phyloP scores from a whole-genome alignment of 2,113 vertebrate species.

The Misgurnus anguillicaudatus region DNA sequence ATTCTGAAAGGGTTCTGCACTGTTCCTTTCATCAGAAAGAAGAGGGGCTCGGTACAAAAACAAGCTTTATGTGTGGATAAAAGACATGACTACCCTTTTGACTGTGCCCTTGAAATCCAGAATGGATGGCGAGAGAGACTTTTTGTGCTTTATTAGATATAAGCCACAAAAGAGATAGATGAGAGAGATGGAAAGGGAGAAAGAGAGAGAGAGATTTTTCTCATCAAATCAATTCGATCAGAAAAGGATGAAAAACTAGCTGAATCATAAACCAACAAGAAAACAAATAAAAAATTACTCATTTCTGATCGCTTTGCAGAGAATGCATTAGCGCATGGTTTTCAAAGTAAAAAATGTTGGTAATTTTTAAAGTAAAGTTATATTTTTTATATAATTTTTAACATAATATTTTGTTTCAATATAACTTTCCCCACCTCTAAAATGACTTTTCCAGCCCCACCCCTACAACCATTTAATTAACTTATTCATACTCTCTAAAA shows the following conservation, averaged over 20 bases:
- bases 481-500: too few relatives aligned
- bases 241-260: conserved; percentile 5
- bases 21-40: conserved; percentile 50
- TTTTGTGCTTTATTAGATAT: conserved; percentile 63
- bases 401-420: too few relatives aligned
- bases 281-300: neutral
- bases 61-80: conserved; percentile 56
- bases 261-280: conserved; percentile 21
- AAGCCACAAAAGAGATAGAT: conserved; percentile 57
- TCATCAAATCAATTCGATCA: conserved; percentile 1
- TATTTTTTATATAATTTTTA: too few relatives aligned
- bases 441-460: too few relatives aligned
- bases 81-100: conserved; percentile 53
- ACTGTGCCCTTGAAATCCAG: conserved; percentile 60
- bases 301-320: too few relatives aligned
- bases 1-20: conserved; percentile 45
- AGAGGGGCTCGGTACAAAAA: conserved; percentile 44
- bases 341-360: too few relatives aligned
- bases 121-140: conserved; percentile 43
- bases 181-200: conserved; percentile 20
- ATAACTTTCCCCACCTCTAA: too few relatives aligned
- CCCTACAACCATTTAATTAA: too few relatives aligned
- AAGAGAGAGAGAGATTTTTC: conserved; percentile 23
- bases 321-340: too few relatives aligned
- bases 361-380: too few relatives aligned